phyloP scores from a whole-genome alignment of 2,113 vertebrate genomes.

The Rhizomys pruinosus region DNA sequence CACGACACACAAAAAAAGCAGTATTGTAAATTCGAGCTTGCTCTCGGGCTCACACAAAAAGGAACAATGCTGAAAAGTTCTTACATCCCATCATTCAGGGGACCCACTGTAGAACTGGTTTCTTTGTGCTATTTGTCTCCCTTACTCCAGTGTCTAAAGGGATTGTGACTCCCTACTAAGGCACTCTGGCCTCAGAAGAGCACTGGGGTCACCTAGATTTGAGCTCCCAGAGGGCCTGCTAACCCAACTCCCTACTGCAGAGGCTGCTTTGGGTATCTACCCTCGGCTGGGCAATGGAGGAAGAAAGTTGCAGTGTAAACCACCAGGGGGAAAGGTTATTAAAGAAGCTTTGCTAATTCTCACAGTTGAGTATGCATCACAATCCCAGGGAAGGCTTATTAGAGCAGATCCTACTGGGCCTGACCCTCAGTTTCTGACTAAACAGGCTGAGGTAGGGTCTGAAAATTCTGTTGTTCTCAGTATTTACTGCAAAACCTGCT shows the following conservation, averaged over 20 bases:
- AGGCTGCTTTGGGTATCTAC: not conserved
- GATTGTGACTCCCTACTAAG: not conserved
- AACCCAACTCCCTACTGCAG: not conserved
- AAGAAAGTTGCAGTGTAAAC: not conserved
- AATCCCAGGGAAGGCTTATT: not conserved
- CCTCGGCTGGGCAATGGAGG: not conserved
- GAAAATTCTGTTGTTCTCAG: not conserved
- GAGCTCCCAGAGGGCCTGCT: not conserved
- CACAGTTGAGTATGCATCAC: not conserved
- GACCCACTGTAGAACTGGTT: no score
- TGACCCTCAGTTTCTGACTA: not conserved
- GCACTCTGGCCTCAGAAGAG: no score
- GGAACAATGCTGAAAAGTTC: no score
- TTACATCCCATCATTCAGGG: no score
- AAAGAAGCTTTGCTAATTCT: slow-evolving; percentile 44
- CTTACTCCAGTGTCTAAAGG: not conserved
- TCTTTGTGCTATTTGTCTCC: no score
- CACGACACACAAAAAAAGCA: no score
- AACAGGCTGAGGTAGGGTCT: not conserved
- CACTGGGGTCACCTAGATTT: no score
- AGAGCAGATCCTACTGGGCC: not conserved
- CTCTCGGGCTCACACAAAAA: no score
- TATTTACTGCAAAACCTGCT: not conserved
- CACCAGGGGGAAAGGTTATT: not conserved
- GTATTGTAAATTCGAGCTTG: no score